Conservation (phyloP, 2,113 vertebrate genomes). For the Bettongia penicillata region DNA sequence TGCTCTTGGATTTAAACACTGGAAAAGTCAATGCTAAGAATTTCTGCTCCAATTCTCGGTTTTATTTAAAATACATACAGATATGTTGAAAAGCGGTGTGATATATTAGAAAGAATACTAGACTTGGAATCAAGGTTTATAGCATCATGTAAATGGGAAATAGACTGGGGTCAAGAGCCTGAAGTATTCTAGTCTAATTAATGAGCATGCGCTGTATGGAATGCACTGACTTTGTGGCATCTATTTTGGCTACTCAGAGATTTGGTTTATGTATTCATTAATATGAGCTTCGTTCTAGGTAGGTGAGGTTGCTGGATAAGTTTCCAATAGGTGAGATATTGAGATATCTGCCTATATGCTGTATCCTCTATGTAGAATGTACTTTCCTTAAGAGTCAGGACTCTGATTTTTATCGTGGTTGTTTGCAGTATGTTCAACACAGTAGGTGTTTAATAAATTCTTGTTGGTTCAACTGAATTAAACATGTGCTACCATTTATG, state of each 20-base stretch:
- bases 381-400: background rate
- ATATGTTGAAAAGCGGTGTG: background rate
- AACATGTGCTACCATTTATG: background rate
- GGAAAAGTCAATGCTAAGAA: background rate
- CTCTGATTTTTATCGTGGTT: background rate
- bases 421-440: background rate
- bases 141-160: conserved; percentile 11
- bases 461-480: background rate
- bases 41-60: background rate
- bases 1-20: background rate
- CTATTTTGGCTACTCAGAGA: background rate
- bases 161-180: background rate
- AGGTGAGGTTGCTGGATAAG: background rate
- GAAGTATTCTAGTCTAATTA: background rate
- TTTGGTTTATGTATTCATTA: background rate
- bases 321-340: background rate
- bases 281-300: background rate
- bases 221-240: background rate
- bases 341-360: background rate
- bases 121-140: conserved; percentile 5
- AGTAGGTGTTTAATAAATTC: background rate
- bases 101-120: background rate
- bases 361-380: background rate
- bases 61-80: background rate
- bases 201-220: background rate